Evolutionary conservation across 2,888 invertebrate genomes (phyloP).

Genomic region (Petrophora chlorosata): DNA sequence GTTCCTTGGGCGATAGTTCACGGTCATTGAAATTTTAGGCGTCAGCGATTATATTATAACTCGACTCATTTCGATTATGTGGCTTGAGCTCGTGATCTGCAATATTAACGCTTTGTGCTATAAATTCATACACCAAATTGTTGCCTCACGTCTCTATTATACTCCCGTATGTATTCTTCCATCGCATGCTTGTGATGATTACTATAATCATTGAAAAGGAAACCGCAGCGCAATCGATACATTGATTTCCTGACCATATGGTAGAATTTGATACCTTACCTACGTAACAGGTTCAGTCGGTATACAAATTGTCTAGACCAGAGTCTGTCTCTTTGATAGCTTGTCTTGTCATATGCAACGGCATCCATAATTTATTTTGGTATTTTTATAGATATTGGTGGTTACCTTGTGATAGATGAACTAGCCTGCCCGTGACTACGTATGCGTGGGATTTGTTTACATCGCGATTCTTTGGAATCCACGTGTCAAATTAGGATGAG

Average conservation of each 20-base stretch:
- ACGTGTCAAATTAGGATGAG: too few species aligned
- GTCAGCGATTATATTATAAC: conserved; percentile 43
- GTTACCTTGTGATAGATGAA: too few species aligned
- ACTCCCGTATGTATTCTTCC: background rate
- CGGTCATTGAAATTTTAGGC: conserved; percentile 57
- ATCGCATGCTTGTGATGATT: background rate
- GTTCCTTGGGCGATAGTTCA: conserved; percentile 61
- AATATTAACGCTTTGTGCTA: conserved; percentile 23
- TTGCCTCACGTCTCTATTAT: background rate
- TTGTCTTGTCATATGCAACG: too few species aligned
- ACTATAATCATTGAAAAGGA: conserved; percentile 1
- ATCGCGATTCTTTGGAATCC: too few species aligned
- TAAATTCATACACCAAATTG: conserved; percentile 1
- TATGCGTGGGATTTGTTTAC: too few species aligned
- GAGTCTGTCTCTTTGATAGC: too few species aligned
- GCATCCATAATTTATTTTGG: too few species aligned
- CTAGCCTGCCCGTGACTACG: too few species aligned
- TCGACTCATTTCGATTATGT: conserved; percentile 39
- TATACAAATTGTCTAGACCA: conserved; percentile 1
- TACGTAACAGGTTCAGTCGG: background rate
- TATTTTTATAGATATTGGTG: too few species aligned
- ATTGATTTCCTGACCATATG: conserved; percentile 6
- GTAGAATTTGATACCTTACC: conserved; percentile 1
- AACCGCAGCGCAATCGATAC: conserved; percentile 4
- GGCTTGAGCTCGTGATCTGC: conserved; percentile 37